Conservation (phyloP, 2,797 vertebrate genomes). For the Danio aesculapii region DNA sequence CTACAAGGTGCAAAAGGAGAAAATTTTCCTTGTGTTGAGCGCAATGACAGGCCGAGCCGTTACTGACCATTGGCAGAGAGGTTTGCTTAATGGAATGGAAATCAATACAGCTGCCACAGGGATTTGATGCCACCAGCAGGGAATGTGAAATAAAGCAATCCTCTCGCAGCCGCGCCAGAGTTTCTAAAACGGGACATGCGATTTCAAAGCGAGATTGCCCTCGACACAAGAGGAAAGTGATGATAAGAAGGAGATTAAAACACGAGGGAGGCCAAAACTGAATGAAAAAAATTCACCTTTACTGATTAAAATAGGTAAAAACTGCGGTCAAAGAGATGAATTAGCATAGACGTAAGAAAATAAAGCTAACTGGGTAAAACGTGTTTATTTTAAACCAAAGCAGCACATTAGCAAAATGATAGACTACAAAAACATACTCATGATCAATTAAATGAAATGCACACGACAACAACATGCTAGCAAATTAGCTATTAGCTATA, state of each 20-base stretch:
- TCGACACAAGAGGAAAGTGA: slow-evolving; percentile 27
- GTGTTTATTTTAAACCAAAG: too few species aligned
- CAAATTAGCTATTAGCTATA: too few species aligned
- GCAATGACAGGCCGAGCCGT: slow-evolving; percentile 19
- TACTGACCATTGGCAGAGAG: slow-evolving; percentile 41
- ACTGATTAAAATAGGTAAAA: slow-evolving; percentile 10
- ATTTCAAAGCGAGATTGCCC: slow-evolving; percentile 55
- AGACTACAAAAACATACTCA: too few species aligned
- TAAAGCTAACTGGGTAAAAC: background rate
- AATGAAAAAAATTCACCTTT: slow-evolving; percentile 1
- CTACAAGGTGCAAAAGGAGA: slow-evolving; percentile 3
- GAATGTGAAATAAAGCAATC: slow-evolving; percentile 70
- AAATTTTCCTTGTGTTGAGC: slow-evolving; percentile 10
- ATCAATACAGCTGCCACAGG: slow-evolving; percentile 63
- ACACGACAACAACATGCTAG: too few species aligned
- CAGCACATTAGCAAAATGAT: too few species aligned
- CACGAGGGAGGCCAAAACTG: slow-evolving; percentile 6
- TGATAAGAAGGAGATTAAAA: slow-evolving; percentile 41
- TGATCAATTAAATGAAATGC: too few species aligned
- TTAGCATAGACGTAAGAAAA: too few species aligned
- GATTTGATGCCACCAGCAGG: slow-evolving; percentile 53
- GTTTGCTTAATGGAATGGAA: slow-evolving; percentile 62
- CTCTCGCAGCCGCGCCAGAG: slow-evolving; percentile 63
- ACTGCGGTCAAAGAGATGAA: background rate
- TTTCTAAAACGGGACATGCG: slow-evolving; percentile 62